These are phyloP conservation scores for Cyaniris semiargus DNA, from an alignment of 2,888 invertebrate species.

Conservation along the genomic window DNA sequence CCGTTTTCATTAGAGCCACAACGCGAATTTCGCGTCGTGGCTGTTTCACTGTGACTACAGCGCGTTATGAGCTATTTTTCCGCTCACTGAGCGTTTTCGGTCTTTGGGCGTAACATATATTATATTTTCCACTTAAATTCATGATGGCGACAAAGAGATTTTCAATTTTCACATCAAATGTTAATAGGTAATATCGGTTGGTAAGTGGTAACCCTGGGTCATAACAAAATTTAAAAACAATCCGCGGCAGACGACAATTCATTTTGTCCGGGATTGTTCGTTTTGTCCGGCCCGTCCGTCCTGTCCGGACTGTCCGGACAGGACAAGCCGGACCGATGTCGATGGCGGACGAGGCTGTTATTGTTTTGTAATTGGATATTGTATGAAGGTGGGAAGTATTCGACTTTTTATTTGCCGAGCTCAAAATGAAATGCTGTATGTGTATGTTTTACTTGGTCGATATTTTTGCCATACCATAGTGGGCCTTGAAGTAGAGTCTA, in stretches of 20 bases:
- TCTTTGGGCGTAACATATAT: too few relatives aligned
- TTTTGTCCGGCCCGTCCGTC: not conserved
- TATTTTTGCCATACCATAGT: too few relatives aligned
- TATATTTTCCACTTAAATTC: too few relatives aligned
- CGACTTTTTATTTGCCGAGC: not conserved
- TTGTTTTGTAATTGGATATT: slow-evolving; percentile 13
- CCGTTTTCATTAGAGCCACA: too few relatives aligned
- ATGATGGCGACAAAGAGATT: too few relatives aligned
- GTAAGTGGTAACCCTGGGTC: slow-evolving; percentile 19
- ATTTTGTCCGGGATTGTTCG: slow-evolving; percentile 44
- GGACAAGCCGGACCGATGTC: not conserved
- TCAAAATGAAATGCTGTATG: not conserved
- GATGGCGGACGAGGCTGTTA: not conserved
- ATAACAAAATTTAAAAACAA: slow-evolving; percentile 47
- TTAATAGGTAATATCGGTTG: not conserved
- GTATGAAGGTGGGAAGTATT: not conserved
- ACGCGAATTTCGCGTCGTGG: too few relatives aligned
- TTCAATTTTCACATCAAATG: too few relatives aligned
- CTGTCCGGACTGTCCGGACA: not conserved
- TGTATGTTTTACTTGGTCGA: not conserved
- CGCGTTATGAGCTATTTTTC: too few relatives aligned
- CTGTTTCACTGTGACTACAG: too few relatives aligned
- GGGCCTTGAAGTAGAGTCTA: too few relatives aligned
- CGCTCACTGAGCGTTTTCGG: too few relatives aligned
- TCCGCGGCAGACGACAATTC: slow-evolving; percentile 46